Base-by-base conservation (phyloP, 1,140 invertebrate species). In the Argopecten irradians region DNA sequence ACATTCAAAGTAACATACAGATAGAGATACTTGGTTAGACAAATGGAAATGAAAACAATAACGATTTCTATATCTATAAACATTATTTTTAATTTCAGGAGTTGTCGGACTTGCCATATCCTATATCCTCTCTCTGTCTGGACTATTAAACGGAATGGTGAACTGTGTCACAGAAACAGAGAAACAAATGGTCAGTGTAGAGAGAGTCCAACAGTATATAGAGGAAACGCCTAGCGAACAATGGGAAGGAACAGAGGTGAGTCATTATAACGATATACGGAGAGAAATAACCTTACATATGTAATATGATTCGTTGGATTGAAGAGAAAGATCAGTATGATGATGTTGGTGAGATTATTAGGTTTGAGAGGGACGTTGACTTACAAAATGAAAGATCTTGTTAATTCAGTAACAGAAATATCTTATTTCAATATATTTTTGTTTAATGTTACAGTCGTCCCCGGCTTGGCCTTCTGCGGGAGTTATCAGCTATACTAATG, bases 91-190 rank as follows among this genome's bases (percentile, higher is more conserved):
- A 8, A 87, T 89, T 55, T 93, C 94, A 97, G 98, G 98, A 89
- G 95, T 99, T 28, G 97, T 99, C 85, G 99, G 99, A 28, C 96
- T 99, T 34, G 98, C 98, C 1, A 97, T 99, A 88, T 98, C 98
- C 0, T 99, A 99, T 95, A 97, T 98, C 0, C 95, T 99, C 34
- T 97, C 98, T 0, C 96, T 99, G 84, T 99, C 98, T 0, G 97
- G 97, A 28, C 96, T 98, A 33, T 95, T 99, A 9, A 97, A 97
- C 92, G 97, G 97, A 34, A 97, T 99, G 11, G 97, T 99, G 0
- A 98, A 97, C 92, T 97, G 97, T 0, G 98, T 99, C 93, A 98
- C 98, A 0, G 98, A 99, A 95, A 99, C 96, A 1, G 97, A 97
- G 92, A 96, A 96, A 93, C 96, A 97, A 95, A 97, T 99, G 97